Evolutionary conservation across 2,113 vertebrate genomes (phyloP).

Genomic region (Recurvirostra avosetta): DNA sequence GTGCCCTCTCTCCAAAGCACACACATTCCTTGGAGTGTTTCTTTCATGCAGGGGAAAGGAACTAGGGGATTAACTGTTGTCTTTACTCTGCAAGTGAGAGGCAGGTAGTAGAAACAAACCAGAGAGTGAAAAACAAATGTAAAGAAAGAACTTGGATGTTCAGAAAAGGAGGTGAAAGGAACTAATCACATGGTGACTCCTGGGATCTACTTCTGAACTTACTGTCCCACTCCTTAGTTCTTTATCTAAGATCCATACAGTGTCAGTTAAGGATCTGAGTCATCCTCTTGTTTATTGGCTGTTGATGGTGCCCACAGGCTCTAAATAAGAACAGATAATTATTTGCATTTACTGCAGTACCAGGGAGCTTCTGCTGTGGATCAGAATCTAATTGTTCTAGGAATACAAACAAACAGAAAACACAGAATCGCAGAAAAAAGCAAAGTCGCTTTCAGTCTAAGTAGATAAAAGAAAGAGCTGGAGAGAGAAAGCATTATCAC

Average conservation of each 20-base stretch:
- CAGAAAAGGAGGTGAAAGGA: not conserved
- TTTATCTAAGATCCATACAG: not conserved
- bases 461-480: not conserved
- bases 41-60: not conserved
- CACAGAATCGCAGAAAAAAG: not conserved
- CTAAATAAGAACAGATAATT: slow-evolving; percentile 19
- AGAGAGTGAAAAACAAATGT: not conserved
- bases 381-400: slow-evolving; percentile 7
- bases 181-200: not conserved
- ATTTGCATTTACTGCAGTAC: not conserved
- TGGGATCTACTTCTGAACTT: not conserved
- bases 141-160: not conserved
- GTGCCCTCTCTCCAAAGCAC: not conserved
- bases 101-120: not conserved
- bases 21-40: not conserved
- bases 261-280: not conserved
- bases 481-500: slow-evolving; percentile 35
- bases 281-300: slow-evolving; percentile 17
- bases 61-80: not conserved
- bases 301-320: not conserved
- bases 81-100: not conserved
- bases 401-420: slow-evolving; percentile 18
- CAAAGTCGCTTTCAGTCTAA: not conserved
- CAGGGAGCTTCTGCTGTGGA: not conserved
- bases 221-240: not conserved